Evolutionary conservation across 2,888 invertebrate species (phyloP), one percentile per base, ranked within the genome.

Genomic region (Lottia gigantea): DNA sequence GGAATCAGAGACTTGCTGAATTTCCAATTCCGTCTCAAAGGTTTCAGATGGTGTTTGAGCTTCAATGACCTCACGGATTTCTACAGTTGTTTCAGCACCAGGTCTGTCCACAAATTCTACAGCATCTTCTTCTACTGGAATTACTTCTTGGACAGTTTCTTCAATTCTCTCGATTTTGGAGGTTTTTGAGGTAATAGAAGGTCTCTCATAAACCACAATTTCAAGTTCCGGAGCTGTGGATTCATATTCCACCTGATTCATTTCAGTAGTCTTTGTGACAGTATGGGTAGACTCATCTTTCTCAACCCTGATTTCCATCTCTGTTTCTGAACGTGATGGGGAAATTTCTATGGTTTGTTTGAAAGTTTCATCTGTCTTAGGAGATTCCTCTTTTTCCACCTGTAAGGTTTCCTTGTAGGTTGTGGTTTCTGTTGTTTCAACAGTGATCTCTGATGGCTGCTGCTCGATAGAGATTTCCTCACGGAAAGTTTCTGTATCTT

Each of bases 381-480:
- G 49, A 31, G 66, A 23, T 40, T 66, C 67, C 14, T 68, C 49
- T 25, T 62, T 62, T 26, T 76, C 70, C 14, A 71, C 61, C 47
- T 76, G 71, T 4, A 70, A 7, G 16, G 67, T 72, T 55, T 72
- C 72, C 63, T 67, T 71, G 64, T 71, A 66, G 7, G 63, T 71
- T 63, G 46, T 72, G 8, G 62, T 65, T 6, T 69, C 72, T 26
- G 47, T 46, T 40, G 70, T 74, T 46, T 76, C 72, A 6, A 65
- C 61, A 23, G 47, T 47, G 45, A 74, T 15, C 25, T 67, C 71
- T 61, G 70, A 25, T 40, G 72, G 61, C 3, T 68, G 46, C 25
- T 71, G 67, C 25, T 69, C 70, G 25, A 74, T 47, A 19, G 69
- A 69, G 19, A 76, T 69, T 66, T 72, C 73, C 46, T 76, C 74